Base-by-base conservation (phyloP, 2,797 vertebrate species). In the Oryzias dopingdopingensis region DNA sequence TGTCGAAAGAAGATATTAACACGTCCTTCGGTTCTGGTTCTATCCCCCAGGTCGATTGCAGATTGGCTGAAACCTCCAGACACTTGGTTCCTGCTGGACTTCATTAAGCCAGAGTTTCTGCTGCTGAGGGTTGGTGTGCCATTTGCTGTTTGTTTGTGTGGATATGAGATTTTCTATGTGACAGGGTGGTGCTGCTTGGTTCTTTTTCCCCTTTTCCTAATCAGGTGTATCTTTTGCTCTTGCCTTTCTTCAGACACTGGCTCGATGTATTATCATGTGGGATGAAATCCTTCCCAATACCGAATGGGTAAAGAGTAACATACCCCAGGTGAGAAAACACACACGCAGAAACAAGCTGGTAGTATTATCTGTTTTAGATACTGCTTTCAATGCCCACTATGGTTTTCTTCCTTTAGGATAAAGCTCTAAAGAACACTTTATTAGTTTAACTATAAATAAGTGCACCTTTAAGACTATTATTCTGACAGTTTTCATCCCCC, bases 21-120 rank as follows among this genome's bases (percentile, higher is more conserved):
- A 87, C 82, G 74, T 69, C 49, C 59, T 82, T 55, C 74, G 76
- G 75, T 76, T 26, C 52, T 55, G 77, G 7, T 65, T 82, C 59
- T 67, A n/a, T 68, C 62, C 59, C 26, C 17, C 47, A 99, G 97
- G 76, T 98, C 97, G 20, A 97, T 98, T 49, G 96, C 96, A 68
- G 97, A 98, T 80, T 99, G 97, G 97, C 93, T 99, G 56, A 94
- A 94, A 74, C 96, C 96, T 56, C 96, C 97, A 1, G 97, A 99
- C 66, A 99, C 96, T 15, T 97, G 97, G 96, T 99, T 99, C 80
- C 87, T 99, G 76, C 82, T 99, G 88, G 97, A 99, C 84, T 99
- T 99, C 62, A 97, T 99, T 84, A 99, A 99, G 70, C 97, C 97
- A 1, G 97, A 99, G 87, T 99, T 99, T 88, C 92, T 99, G 74